These are phyloP conservation scores for Holotrichia oblita DNA, from an alignment of 1,140 invertebrate genomes.

Conservation along the genomic window DNA sequence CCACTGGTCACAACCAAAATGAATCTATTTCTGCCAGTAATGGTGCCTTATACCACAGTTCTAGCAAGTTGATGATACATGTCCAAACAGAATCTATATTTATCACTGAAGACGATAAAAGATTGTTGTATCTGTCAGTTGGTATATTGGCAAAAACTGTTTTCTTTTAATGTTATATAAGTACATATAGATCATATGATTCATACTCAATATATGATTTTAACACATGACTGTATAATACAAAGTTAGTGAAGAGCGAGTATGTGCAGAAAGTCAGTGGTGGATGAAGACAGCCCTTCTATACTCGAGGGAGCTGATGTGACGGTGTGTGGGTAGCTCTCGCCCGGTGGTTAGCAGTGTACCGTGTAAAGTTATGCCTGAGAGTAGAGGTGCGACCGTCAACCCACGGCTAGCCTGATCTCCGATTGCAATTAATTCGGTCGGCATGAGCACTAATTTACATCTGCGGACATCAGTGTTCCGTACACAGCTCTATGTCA, in stretches of 20 bases:
- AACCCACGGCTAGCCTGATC: constrained; percentile 55
- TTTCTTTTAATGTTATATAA: no score
- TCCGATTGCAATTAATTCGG: constrained; percentile 60
- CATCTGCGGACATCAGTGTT: constrained; percentile 57
- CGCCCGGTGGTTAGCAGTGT: constrained; percentile 44
- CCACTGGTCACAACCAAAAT: no score
- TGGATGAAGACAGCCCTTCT: constrained; percentile 12
- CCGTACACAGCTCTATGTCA: not conserved
- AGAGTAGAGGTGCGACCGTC: constrained; percentile 48
- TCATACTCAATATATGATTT: no score
- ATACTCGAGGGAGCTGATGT: not conserved
- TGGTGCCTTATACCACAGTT: no score
- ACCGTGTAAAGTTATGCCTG: constrained; percentile 49
- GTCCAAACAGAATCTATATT: no score
- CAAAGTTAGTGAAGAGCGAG: not conserved
- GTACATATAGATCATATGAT: no score
- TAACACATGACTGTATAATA: not conserved
- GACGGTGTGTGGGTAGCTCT: not conserved
- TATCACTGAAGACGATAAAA: no score
- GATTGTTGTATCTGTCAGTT: no score
- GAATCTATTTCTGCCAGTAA: no score
- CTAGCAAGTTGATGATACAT: no score
- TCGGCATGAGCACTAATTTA: constrained; percentile 60
- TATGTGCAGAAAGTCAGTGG: constrained; percentile 4
- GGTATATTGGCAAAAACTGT: no score